A percentile compares a stretch with the other conserved stretches of the same genome.
These are phyloP conservation scores for Congeria kusceri DNA, from an alignment of 2,888 invertebrate genomes.

Conservation along the genomic window DNA sequence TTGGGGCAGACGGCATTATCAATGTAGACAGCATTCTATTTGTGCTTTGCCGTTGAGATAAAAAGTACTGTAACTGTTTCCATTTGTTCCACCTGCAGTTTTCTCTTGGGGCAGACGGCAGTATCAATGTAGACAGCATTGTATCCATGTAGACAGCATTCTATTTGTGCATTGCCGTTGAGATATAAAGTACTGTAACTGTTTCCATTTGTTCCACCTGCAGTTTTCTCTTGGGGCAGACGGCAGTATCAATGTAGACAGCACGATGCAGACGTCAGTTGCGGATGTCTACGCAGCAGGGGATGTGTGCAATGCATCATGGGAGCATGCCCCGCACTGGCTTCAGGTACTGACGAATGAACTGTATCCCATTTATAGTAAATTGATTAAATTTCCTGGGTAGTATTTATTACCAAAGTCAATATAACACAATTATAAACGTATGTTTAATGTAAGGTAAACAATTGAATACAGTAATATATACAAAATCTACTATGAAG, in stretches of 20 bases:
- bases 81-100: no score
- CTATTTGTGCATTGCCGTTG: no score
- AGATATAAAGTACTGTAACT: no score
- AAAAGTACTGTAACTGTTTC: no score
- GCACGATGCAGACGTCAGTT: conserved; percentile 93
- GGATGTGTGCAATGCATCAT: conserved; percentile 95
- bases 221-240: conserved; percentile 87
- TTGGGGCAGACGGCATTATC: conserved; percentile 91
- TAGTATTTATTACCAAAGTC: no score
- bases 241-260: conserved; percentile 94
- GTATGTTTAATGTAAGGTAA: no score
- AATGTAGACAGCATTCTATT: conserved; percentile 93
- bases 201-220: conserved; percentile 21
- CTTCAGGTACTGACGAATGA: conserved; percentile 81
- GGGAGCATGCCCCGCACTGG: conserved; percentile 87
- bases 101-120: conserved; percentile 89
- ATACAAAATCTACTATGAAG: no score
- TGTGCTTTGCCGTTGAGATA: no score
- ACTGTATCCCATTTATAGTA: no score
- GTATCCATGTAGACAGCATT: conserved; percentile 92
- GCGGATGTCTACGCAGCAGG: conserved; percentile 96
- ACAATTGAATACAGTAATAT: no score
- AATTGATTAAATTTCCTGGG: no score
- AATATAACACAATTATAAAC: no score
- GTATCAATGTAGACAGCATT: conserved; percentile 93